phyloP scores from a whole-genome alignment of 1,140 invertebrate species.

The Zaprionus capensis region DNA sequence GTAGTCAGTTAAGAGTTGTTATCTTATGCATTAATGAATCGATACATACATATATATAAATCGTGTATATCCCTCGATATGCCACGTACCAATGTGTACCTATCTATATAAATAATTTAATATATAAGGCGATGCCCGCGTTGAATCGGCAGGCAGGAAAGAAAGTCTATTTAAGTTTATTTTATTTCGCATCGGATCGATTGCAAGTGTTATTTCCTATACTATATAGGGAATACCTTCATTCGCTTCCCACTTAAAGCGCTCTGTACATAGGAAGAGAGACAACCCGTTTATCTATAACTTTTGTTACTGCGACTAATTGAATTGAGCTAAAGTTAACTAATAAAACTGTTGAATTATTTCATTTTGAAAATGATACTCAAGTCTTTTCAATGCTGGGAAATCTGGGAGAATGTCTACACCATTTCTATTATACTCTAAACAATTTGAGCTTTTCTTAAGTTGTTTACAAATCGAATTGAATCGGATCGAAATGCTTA shows the following conservation, averaged over 20 bases:
- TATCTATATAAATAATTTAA: constrained; percentile 31
- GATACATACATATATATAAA: constrained; percentile 34
- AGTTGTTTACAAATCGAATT: neutral
- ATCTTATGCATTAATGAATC: constrained; percentile 76
- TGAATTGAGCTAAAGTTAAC: constrained; percentile 48
- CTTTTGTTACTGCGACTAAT: constrained; percentile 54
- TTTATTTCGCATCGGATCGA: constrained; percentile 34
- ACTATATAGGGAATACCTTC: constrained; percentile 3
- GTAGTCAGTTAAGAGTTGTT: constrained; percentile 82
- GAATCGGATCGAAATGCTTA: constrained; percentile 25
- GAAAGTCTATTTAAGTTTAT: constrained; percentile 59
- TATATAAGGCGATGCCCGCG: constrained; percentile 32
- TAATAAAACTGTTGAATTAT: constrained; percentile 61
- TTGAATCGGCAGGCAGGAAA: constrained; percentile 39
- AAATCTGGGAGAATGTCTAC: neutral
- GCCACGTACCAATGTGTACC: constrained; percentile 1
- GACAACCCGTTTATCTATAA: constrained; percentile 32
- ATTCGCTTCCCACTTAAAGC: constrained; percentile 37
- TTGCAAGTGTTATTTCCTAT: constrained; percentile 12
- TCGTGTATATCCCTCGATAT: constrained; percentile 19
- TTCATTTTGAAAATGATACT: constrained; percentile 48
- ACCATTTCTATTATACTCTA: neutral
- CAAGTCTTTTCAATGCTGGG: neutral
- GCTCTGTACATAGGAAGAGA: constrained; percentile 34
- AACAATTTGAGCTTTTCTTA: neutral